Base-by-base conservation (phyloP, 53 echinoderm and acorn worm genomes). In the Henricia sp. region DNA sequence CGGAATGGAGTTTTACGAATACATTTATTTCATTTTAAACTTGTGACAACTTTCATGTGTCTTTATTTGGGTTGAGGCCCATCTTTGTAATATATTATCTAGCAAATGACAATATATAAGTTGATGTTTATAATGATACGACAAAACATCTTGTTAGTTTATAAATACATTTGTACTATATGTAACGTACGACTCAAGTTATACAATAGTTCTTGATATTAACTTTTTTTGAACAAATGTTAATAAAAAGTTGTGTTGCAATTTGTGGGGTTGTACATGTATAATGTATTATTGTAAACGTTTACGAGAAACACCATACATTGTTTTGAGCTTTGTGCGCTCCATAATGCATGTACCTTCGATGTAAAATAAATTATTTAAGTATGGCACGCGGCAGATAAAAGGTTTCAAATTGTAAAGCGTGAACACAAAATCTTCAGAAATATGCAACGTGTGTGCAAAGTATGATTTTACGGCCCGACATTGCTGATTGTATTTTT, bases 141-240 rank as follows among this genome's bases (percentile, higher is more conserved):
- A 30, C 80, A 64, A 80, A 58, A 63, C 21, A 13, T 80, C 64
- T 64, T 54, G 3, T 25, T 12, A 33, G 52, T 32, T 60, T 60
- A 32, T 35, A 54, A 46, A 70, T 50, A 52, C 23, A 52, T 13
- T 37, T 46, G 40, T 72, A 54, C 23, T n/a, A 73, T 73, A 55
- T 73, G 73, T 73, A 54, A 52, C 55, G 59, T 76, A 39, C 21
- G 43, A 36, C 39, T 76, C 40, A 74, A 38, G 57, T 58, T 76
- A 60, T 76, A 76, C 40, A 9, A 76, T 76, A 76, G 76, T 76
- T n/a, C n/a, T n/a, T n/a, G n/a, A n/a, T n/a, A n/a, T n/a, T 76
- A 41, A 24, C 14, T 27, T 44, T n/a, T n/a, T n/a, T n/a, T n/a
- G n/a, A n/a, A n/a, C n/a, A n/a, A n/a, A 24, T 6, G 64, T n/a